Evolutionary conservation across 2,113 vertebrate genomes (phyloP).

Genomic region (Circaetus gallicus): DNA sequence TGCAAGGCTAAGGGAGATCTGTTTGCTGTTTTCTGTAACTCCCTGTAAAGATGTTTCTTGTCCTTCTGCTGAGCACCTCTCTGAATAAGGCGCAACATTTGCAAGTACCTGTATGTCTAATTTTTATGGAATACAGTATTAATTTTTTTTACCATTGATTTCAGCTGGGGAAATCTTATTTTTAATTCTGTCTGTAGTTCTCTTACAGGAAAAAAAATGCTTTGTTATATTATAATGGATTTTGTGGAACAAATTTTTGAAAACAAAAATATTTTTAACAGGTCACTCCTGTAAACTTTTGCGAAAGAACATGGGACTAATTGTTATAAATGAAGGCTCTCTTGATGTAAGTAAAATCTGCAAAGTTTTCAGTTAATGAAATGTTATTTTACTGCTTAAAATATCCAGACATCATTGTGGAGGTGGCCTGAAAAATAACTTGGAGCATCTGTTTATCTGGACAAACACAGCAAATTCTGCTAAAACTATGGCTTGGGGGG

Average conservation of each 20-base stretch:
- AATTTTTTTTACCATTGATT: background rate
- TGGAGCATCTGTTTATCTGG: background rate
- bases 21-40: background rate
- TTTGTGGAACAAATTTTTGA: background rate
- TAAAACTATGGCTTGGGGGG: background rate
- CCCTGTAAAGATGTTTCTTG: background rate
- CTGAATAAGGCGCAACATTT: background rate
- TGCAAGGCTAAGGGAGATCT: background rate
- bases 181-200: background rate
- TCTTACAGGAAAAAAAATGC: background rate
- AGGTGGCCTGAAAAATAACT: background rate
- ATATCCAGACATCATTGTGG: background rate
- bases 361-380: background rate
- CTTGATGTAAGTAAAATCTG: constrained; percentile 88
- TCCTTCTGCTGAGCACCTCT: background rate
- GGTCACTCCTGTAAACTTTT: constrained; percentile 97
- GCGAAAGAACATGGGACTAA: constrained; percentile 95
- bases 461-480: background rate
- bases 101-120: background rate
- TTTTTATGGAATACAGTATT: background rate
- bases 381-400: background rate
- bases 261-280: constrained; percentile 57
- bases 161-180: background rate
- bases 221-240: background rate
- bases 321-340: constrained; percentile 94